Percentiles rank a stretch among this genome's conserved stretches.
These are phyloP conservation scores for Malurus melanocephalus DNA, from an alignment of 2,113 vertebrate species.

Conservation along the genomic window DNA sequence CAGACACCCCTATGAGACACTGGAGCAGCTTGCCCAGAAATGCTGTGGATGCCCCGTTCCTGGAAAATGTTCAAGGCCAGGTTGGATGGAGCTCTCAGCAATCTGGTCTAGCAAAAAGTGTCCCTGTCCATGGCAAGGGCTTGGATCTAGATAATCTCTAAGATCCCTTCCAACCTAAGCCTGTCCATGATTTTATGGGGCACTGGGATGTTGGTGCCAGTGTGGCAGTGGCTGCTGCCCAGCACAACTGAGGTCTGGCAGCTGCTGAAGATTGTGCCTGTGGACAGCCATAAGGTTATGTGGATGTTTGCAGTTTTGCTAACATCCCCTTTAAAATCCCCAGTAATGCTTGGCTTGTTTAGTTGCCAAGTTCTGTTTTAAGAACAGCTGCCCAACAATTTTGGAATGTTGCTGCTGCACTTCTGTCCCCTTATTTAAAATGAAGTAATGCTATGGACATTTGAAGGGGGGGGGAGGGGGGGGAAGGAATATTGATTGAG, in stretches of 20 bases:
- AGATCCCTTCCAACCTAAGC: neutral
- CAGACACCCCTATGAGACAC: neutral
- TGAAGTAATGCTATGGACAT: neutral
- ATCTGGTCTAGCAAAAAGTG: neutral
- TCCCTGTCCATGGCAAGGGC: neutral
- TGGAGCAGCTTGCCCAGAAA: neutral
- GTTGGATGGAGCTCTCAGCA: neutral
- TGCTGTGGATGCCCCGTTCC: neutral
- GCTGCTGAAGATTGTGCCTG: neutral
- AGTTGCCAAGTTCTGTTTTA: neutral
- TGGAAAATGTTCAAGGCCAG: neutral
- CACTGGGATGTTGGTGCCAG: fast-evolving
- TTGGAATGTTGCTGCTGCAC: neutral
- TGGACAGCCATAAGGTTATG: neutral
- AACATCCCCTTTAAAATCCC: neutral
- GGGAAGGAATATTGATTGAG: neutral
- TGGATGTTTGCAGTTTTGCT: neutral
- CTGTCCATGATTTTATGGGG: neutral
- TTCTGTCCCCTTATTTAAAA: neutral
- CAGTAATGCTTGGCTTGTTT: neutral
- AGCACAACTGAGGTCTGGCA: neutral
- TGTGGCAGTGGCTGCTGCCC: neutral
- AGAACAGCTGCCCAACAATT: neutral
- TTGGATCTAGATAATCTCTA: neutral
- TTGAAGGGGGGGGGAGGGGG: neutral